Evolutionary conservation across 2,797 vertebrate species (phyloP).

Genomic region (Gadopsis marmoratus): DNA sequence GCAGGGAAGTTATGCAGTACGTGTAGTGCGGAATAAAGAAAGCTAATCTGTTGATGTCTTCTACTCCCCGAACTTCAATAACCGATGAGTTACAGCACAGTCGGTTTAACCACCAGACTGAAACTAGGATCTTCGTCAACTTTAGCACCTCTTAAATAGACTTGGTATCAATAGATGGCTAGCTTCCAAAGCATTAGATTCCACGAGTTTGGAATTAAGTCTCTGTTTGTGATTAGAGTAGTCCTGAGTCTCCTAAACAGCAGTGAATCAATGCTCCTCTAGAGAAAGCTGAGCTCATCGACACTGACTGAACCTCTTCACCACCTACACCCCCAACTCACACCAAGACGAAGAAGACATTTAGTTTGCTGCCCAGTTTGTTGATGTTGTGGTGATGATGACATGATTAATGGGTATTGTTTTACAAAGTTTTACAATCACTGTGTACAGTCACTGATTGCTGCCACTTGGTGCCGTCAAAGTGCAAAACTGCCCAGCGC

Average conservation of each 20-base stretch:
- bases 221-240: slow-evolving; percentile 24
- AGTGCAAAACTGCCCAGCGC: neutral
- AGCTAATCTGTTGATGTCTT: neutral
- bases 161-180: slow-evolving; percentile 13
- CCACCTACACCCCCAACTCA: neutral
- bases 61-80: neutral
- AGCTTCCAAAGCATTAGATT: slow-evolving; percentile 20
- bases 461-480: neutral
- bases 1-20: neutral
- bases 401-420: slow-evolving; percentile 26
- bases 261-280: slow-evolving; percentile 32
- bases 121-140: slow-evolving; percentile 19
- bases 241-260: slow-evolving; percentile 13
- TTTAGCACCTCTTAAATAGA: neutral
- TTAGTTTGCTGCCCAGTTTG: slow-evolving; percentile 10
- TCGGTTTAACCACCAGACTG: neutral
- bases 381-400: neutral
- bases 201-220: neutral
- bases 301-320: slow-evolving; percentile 7
- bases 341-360: neutral
- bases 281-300: slow-evolving; percentile 44
- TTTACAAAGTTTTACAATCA: slow-evolving; percentile 12
- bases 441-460: neutral
- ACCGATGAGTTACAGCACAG: neutral
- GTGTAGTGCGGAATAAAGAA: neutral